phyloP scores from a whole-genome alignment of 2,888 invertebrate species.

The Heliconius charithonia region DNA sequence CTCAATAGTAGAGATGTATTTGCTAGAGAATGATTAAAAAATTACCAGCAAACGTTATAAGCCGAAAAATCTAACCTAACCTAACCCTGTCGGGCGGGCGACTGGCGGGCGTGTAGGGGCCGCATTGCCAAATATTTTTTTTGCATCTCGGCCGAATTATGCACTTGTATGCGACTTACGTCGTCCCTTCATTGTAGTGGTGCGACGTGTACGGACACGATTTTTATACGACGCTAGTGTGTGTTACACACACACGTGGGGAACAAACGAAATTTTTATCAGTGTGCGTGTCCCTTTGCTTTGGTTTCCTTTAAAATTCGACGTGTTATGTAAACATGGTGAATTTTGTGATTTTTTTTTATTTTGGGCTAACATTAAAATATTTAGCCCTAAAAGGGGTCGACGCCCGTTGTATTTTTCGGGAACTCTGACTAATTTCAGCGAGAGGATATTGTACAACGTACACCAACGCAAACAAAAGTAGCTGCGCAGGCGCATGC shows the following conservation, averaged over 20 bases:
- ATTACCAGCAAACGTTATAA: constrained; percentile 81
- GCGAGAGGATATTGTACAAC: constrained; percentile 69
- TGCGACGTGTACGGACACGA: constrained; percentile 81
- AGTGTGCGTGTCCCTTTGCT: constrained; percentile 76
- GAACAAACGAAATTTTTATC: constrained; percentile 69
- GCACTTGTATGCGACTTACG: constrained; percentile 84
- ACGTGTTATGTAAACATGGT: constrained; percentile 81
- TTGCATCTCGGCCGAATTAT: constrained; percentile 85
- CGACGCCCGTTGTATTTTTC: constrained; percentile 73
- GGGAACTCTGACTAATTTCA: constrained; percentile 81
- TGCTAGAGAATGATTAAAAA: constrained; percentile 60
- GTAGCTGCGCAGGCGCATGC: constrained; percentile 61
- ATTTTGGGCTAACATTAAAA: constrained; percentile 62
- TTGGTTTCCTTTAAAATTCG: constrained; percentile 76
- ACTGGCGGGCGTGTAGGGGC: constrained; percentile 83
- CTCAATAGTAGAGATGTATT: constrained; percentile 54
- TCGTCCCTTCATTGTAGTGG: constrained; percentile 83
- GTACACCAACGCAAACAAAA: constrained; percentile 50
- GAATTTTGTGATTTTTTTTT: constrained; percentile 60
- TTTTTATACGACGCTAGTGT: constrained; percentile 75
- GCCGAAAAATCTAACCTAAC: constrained; percentile 84
- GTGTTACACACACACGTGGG: constrained; percentile 74
- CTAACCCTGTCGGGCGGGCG: constrained; percentile 83
- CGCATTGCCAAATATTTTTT: constrained; percentile 85
- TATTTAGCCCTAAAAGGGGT: constrained; percentile 76